phyloP scores from a whole-genome alignment of 2,113 vertebrate genomes.

The Perca schrenkii region DNA sequence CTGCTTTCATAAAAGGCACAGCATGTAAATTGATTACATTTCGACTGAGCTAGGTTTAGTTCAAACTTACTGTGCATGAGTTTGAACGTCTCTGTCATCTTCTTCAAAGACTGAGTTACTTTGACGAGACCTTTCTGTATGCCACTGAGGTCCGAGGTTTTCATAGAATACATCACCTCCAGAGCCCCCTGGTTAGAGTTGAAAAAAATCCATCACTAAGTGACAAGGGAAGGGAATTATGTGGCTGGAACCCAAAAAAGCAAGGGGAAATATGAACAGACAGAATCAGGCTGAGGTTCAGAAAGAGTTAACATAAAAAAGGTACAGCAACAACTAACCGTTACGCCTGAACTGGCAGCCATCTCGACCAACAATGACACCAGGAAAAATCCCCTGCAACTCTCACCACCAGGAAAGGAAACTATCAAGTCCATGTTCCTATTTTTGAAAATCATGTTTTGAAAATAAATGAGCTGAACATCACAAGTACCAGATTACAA shows the following conservation, averaged over 20 bases:
- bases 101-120: slow-evolving; percentile 81
- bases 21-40: slow-evolving; percentile 52
- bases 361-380: slow-evolving; percentile 90
- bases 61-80: slow-evolving; percentile 85
- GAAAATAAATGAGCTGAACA: neutral
- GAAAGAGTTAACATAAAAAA: slow-evolving; percentile 19
- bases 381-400: slow-evolving; percentile 86
- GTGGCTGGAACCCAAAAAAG: neutral
- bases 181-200: slow-evolving; percentile 78
- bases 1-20: slow-evolving; percentile 42
- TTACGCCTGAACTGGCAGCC: slow-evolving; percentile 87
- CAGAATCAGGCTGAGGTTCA: neutral
- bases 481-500: neutral
- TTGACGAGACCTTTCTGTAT: slow-evolving; percentile 81
- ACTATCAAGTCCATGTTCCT: slow-evolving; percentile 90
- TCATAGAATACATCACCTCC: slow-evolving; percentile 71
- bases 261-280: slow-evolving; percentile 9
- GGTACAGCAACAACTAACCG: slow-evolving; percentile 73
- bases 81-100: slow-evolving; percentile 81
- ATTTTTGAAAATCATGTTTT: slow-evolving; percentile 41
- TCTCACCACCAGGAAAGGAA: slow-evolving; percentile 87
- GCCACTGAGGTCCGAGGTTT: slow-evolving; percentile 48
- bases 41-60: slow-evolving; percentile 19
- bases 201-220: slow-evolving; percentile 2
- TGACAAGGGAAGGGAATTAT: neutral